These are phyloP conservation scores for Drosophila antonietae DNA, from an alignment of 2,888 invertebrate species.

Conservation along the genomic window DNA sequence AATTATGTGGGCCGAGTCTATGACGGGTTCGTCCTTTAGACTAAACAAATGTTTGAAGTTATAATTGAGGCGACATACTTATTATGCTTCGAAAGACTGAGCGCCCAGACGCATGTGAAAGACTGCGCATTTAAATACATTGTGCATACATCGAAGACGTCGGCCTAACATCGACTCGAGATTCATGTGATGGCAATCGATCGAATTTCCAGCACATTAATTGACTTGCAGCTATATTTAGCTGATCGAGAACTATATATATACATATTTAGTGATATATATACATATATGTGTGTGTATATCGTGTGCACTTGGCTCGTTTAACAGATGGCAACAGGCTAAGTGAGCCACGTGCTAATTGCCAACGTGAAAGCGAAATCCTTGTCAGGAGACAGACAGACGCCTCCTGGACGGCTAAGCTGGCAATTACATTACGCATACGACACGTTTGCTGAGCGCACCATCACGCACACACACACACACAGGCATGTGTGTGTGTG, in stretches of 20 bases:
- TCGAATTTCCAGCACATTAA: constrained; percentile 11
- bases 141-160: not conserved
- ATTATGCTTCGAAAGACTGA: constrained; percentile 35
- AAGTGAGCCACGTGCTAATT: constrained; percentile 67
- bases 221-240: not conserved
- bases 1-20: constrained; percentile 48
- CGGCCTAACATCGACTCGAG: not conserved
- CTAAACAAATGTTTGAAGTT: constrained; percentile 63
- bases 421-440: constrained; percentile 72
- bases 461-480: constrained; percentile 32
- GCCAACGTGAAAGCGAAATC: constrained; percentile 49
- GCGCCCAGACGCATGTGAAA: not conserved
- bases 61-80: constrained; percentile 57
- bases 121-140: not conserved
- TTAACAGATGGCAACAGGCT: constrained; percentile 10
- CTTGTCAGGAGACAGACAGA: constrained; percentile 12
- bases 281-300: not conserved
- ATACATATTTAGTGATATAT: not conserved
- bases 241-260: not conserved
- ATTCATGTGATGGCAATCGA: constrained; percentile 8
- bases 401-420: constrained; percentile 35
- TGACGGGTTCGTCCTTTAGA: constrained; percentile 50
- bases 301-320: not conserved
- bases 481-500: not conserved
- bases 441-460: constrained; percentile 60